These are phyloP conservation scores for Pampusana beccarii DNA, from an alignment of 2,113 vertebrate genomes.

Conservation along the genomic window DNA sequence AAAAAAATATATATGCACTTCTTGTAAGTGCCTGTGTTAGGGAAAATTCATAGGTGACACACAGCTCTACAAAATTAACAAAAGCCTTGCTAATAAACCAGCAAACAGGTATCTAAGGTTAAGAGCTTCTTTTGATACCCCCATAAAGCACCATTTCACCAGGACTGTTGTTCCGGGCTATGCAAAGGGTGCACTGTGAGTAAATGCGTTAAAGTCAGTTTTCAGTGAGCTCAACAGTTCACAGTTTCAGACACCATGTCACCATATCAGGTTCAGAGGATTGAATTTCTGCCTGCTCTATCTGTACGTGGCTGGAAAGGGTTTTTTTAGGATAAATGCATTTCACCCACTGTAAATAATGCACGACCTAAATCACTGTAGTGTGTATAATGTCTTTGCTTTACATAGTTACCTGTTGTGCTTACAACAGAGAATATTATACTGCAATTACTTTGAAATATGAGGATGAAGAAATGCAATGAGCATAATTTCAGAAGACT, in stretches of 20 bases:
- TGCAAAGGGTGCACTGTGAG: neutral
- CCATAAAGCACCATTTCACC: neutral
- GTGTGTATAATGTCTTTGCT: neutral
- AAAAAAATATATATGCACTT: neutral
- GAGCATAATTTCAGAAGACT: constrained; percentile 4
- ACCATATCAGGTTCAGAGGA: neutral
- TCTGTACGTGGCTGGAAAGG: neutral
- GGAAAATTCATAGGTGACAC: neutral
- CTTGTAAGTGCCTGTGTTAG: neutral
- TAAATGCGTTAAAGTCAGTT: neutral
- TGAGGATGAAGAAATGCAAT: neutral
- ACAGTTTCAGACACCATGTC: neutral
- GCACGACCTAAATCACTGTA: neutral
- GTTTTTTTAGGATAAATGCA: neutral
- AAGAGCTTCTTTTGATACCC: neutral
- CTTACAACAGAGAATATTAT: constrained; percentile 16
- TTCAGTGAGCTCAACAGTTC: neutral
- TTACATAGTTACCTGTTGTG: neutral
- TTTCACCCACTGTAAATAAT: neutral
- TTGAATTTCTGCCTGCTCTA: neutral
- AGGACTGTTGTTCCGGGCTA: neutral
- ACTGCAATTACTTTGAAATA: constrained; percentile 40
- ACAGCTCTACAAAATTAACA: neutral
- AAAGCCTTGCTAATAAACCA: neutral
- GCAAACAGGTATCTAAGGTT: neutral